Evolutionary conservation across 2,888 invertebrate genomes (phyloP), one percentile per base, ranked within the genome.

Genomic region (Diaperis boleti): DNA sequence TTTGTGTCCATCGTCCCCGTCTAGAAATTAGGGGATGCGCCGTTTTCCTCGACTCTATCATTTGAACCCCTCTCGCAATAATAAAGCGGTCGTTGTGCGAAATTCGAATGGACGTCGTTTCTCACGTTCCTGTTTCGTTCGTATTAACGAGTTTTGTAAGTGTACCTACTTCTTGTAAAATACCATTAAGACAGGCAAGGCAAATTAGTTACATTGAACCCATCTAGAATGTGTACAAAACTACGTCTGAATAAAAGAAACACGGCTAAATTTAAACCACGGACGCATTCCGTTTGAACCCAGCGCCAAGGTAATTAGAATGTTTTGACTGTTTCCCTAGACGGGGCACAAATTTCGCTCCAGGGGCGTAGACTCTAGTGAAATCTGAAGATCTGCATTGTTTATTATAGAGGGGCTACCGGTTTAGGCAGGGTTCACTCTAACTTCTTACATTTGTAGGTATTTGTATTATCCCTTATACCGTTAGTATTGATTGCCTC

Each of bases 171-270:
- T 45, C 26, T 45, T 37, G 22, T 33, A 41, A 57, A 35, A 45
- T 15, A 35, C 20, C 17, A 22, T 31, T 17, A 11, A 41, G 20
- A 15, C 22, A 42, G 29, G 39, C 33, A 20, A n/a, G 11, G 44
- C 31, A 42, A 59, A 60, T 60, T 62, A 57, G 62, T 62, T 62
- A 56, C 62, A 62, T 62, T 62, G 62, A 62, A 62, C 62, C 50
- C 62, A 62, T 57, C 57, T 44, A 42, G 56, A 62, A 62, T 62
- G 49, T 56, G 62, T 56, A 57, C 45, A 33, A 56, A 57, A 45
- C 45, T 29, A 37, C 45, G 61, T 47, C 44, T 57, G 37, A 57
- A 57, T 62, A 57, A 62, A 62, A 62, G 57, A 62, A 62, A 57
- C 62, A 62, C 17, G 49, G 44, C 56, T 56, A 56, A 56, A 57